Percentiles rank a stretch among this genome's conserved stretches.
Evolutionary conservation across 53 echinoderm and acorn worm species (phyloP).

Genomic region (Holothuria scabra): DNA sequence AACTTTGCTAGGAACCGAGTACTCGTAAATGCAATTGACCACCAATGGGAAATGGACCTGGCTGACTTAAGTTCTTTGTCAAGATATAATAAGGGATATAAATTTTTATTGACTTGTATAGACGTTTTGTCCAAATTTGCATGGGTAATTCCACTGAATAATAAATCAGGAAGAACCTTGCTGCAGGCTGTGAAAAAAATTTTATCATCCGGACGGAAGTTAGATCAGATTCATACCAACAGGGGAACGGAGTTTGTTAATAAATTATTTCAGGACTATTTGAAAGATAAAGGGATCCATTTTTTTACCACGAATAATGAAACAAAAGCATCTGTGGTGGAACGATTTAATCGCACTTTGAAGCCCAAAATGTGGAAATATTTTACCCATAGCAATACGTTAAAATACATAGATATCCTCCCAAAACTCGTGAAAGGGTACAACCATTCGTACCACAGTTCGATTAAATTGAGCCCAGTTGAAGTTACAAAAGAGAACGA

Average conservation of each 20-base stretch:
- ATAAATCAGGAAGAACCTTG: constrained; percentile 28
- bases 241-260: constrained; percentile 56
- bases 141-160: constrained; percentile 56
- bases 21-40: constrained; percentile 41
- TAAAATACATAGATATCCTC: neutral
- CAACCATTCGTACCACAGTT: neutral
- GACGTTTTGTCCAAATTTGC: constrained; percentile 66
- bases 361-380: constrained; percentile 39
- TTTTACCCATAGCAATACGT: constrained; percentile 26
- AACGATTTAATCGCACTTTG: constrained; percentile 51
- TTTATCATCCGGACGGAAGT: neutral
- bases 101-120: constrained; percentile 69
- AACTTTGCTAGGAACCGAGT: constrained; percentile 45
- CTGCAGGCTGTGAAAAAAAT: constrained; percentile 13
- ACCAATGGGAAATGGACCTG: constrained; percentile 63
- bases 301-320: constrained; percentile 55
- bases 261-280: constrained; percentile 33
- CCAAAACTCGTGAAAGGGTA: too few relatives aligned
- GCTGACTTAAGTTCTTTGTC: constrained; percentile 44
- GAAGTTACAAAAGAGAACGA: neutral
- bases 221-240: constrained; percentile 42
- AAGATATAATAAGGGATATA: constrained; percentile 36
- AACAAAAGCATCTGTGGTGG: constrained; percentile 34
- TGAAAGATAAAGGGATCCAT: constrained; percentile 38
- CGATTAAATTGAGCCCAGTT: neutral